Evolutionary conservation across 2,888 invertebrate species (phyloP).

Genomic region (Diarsia brunnea): DNA sequence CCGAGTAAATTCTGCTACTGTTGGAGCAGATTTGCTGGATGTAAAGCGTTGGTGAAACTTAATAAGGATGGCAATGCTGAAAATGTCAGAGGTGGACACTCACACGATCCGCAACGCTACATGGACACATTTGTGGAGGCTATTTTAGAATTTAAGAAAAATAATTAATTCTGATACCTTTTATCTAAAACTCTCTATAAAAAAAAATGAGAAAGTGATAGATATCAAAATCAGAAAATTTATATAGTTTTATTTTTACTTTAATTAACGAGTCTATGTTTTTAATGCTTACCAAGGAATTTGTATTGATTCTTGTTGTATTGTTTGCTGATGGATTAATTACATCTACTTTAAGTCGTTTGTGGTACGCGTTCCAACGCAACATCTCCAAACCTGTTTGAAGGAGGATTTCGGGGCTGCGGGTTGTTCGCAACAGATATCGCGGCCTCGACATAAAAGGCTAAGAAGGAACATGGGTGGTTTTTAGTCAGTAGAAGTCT

Average conservation of each 20-base stretch:
- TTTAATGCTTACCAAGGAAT: not conserved
- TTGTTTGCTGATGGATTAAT: not conserved
- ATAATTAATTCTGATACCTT: too few species aligned
- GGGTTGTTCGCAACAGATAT: too few species aligned
- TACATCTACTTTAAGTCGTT: too few species aligned
- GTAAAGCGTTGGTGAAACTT: slow-evolving; percentile 44
- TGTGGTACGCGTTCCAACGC: too few species aligned
- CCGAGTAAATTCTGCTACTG: slow-evolving; percentile 9
- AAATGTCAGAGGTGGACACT: slow-evolving; percentile 9
- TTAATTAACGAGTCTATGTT: not conserved
- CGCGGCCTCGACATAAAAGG: too few species aligned
- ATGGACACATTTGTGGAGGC: not conserved
- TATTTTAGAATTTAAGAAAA: slow-evolving; percentile 14
- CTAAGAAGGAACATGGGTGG: too few species aligned
- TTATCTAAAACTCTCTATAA: too few species aligned
- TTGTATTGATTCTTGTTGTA: not conserved
- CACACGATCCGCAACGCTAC: slow-evolving; percentile 28
- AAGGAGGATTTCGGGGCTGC: too few species aligned
- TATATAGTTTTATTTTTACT: not conserved
- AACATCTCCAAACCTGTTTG: too few species aligned
- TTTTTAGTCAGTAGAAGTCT: too few species aligned
- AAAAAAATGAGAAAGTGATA: too few species aligned
- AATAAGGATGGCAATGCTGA: slow-evolving; percentile 7
- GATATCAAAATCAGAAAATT: too few species aligned
- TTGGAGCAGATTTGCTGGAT: slow-evolving; percentile 28